These are phyloP conservation scores for Pogonocherus hispidulus DNA, from an alignment of 2,888 invertebrate species.

Conservation along the genomic window DNA sequence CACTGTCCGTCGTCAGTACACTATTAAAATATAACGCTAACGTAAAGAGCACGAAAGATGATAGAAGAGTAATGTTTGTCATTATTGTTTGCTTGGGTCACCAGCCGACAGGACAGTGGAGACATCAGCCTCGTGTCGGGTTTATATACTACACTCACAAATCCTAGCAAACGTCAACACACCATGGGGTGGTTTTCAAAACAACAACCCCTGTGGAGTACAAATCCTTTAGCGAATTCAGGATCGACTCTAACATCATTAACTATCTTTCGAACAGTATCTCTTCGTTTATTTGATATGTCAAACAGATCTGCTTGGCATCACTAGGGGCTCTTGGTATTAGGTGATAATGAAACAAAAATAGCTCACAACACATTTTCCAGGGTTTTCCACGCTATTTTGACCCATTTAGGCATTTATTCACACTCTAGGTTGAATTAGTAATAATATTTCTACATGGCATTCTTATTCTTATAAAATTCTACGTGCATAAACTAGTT, in stretches of 20 bases:
- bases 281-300: constrained; percentile 16
- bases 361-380: background rate
- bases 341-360: background rate
- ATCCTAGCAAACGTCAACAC: constrained; percentile 35
- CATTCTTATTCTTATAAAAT: too few species aligned
- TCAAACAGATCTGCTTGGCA: background rate
- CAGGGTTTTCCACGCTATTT: too few species aligned
- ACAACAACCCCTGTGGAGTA: constrained; percentile 59
- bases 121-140: constrained; percentile 1
- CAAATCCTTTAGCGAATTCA: constrained; percentile 49
- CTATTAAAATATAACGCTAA: constrained; percentile 35
- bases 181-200: constrained; percentile 55
- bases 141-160: constrained; percentile 43
- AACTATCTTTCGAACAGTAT: constrained; percentile 15
- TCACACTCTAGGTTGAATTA: too few species aligned
- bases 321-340: background rate
- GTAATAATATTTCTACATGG: too few species aligned
- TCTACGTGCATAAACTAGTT: too few species aligned
- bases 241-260: background rate
- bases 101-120: constrained; percentile 27
- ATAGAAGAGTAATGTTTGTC: constrained; percentile 36
- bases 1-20: constrained; percentile 4
- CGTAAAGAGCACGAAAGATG: constrained; percentile 30
- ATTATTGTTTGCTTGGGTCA: constrained; percentile 14
- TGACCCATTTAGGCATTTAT: too few species aligned